Base-by-base conservation (phyloP, 2,888 invertebrate species). In the Heliconius sara region DNA sequence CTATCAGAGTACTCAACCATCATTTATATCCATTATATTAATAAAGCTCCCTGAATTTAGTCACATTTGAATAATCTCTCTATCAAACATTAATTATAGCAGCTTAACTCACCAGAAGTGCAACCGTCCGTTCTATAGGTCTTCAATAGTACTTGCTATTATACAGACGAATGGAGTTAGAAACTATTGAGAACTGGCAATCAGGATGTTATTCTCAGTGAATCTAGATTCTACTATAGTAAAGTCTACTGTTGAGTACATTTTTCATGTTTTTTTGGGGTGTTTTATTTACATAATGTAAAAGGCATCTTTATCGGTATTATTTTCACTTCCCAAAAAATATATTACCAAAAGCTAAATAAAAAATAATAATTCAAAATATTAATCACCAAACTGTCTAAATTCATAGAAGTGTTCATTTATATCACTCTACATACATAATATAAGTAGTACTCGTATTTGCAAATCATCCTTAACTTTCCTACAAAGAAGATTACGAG, bases 21-120 rank as follows among this genome's bases (percentile, higher is more conserved):
- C 27, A 39, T 27, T 70, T 70, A 43, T 16, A 39, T 70, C 25
- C 70, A 70, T 47, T 70, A 25, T 9, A 25, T 25, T 43, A 27
- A 27, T 65, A 65, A 65, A 65, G 16, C 6, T 27, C 65, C 65
- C 16, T 6, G 25, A 7, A 27, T 65, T 65, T 65, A 65, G 27
- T 27, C 22, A 30, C 30, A 47, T 27, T 47, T 72, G 27, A 57
- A 57, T 57, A 72, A 72, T 25, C 22, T 30, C 52, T 72, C 30
- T 57, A 72, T 72, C 27, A 72, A 57, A 52, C 30, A 30, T 57
- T 72, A 52, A 57, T 72, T 57, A 57, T 27, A 47, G 22, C 30
- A 57, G 72, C 57, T 57, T 57, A 52, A 52, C 34, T 73, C 57
- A 19, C 27, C 52, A 34, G 57, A 30, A 57, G 13, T 30, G 73